Base-by-base conservation (phyloP, 2,797 vertebrate species). In the Scomberomorus guttatus region DNA sequence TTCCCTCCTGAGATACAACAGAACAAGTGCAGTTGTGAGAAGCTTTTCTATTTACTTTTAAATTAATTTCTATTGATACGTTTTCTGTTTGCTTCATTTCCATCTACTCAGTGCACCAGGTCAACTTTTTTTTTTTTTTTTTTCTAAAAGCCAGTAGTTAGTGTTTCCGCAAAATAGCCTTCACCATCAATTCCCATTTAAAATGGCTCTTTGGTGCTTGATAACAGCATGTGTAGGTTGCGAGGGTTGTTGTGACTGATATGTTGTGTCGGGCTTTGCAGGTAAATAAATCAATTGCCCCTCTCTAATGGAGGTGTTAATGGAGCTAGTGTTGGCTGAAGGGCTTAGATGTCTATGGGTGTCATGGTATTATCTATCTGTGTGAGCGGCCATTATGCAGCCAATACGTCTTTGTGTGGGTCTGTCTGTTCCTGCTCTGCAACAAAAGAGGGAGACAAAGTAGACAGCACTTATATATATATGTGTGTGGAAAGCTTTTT, bases 201-300 rank as follows among this genome's bases (percentile, higher is more conserved):
- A 59, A 44, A 32, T 29, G 37, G 42, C 29, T 72, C 25, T 37
- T 50, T 32, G 57, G 24, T 24, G 50, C 32, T 24, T 4, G 7
- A 61, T 44, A 68, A 63, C 32, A 25, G 73, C 54, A 44, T 46
- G 64, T 55, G 48, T 20, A 55, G 34, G 50, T 63, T 74, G 51
- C 59, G 44, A 42, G 15, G 48, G 51, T 57, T 73, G 59, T 8
- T 58, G 60, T 37, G 51, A 68, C 27, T 50, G 44, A 82, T 84
- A 34, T 15, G 51, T 84, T 81, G 78, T 80, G 63, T 78, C 42
- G 9, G 24, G 46, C 70, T 57, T 72, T 2, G 46, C 65, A 51
- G 61, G 77, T 82, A 80, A 81, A 87, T 83, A 82, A 89, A 83
- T 90, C 78, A 82, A 71, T 60, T 2, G 0, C n/a, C 34, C 37